A percentile compares a stretch with the other conserved stretches of the same genome.
Evolutionary conservation across 2,113 vertebrate genomes (phyloP).

Genomic region (Mus spicilegus): DNA sequence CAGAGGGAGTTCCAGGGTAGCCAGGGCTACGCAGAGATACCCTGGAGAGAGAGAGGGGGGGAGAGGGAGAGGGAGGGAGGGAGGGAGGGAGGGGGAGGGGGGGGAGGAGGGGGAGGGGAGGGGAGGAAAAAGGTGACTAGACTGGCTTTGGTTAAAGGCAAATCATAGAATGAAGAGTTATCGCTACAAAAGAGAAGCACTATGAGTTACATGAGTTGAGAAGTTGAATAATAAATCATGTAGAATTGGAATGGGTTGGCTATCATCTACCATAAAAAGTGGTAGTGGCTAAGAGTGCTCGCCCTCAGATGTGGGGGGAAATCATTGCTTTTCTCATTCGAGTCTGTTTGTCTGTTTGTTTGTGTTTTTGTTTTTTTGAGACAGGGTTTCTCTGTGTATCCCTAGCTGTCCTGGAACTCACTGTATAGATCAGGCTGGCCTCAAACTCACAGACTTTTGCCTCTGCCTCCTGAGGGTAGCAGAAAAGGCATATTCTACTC

Average conservation of each 20-base stretch:
- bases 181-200: conserved; percentile 16
- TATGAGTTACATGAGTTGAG: neutral
- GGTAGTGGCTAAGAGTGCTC: neutral
- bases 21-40: neutral
- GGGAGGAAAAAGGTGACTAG: neutral
- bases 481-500: neutral
- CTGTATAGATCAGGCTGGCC: no score
- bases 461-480: neutral
- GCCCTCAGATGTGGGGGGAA: neutral
- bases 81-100: no score
- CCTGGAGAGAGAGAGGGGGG: no score
- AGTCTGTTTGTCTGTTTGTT: no score
- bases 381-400: no score
- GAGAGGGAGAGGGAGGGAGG: no score
- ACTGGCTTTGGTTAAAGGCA: neutral
- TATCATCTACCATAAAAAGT: neutral
- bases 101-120: no score
- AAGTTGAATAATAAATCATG: neutral
- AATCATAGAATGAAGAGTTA: neutral
- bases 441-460: no score
- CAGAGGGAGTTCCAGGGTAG: no score
- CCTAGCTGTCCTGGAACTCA: no score
- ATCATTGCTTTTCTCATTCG: neutral
- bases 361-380: no score
- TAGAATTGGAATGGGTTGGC: neutral